These are phyloP conservation scores for Odontocolon sp. DNA, from an alignment of 2,888 invertebrate genomes.

Conservation along the genomic window DNA sequence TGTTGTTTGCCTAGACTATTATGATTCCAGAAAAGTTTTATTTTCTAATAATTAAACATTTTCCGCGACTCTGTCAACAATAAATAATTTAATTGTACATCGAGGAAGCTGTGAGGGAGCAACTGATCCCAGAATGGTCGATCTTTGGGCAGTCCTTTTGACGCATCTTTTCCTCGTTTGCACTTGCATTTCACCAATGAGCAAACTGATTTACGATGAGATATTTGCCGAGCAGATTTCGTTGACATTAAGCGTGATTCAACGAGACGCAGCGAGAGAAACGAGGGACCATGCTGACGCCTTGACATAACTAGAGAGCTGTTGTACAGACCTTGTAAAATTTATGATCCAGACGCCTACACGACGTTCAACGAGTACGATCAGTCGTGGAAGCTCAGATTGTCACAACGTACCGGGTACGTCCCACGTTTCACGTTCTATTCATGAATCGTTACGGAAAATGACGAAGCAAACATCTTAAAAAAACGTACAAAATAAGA, in stretches of 20 bases:
- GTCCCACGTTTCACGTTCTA: background rate
- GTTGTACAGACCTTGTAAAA: background rate
- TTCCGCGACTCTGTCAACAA: background rate
- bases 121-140: no score
- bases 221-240: background rate
- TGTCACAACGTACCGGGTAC: no score
- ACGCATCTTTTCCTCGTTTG: background rate
- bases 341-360: background rate
- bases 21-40: no score
- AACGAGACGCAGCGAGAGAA: background rate
- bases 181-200: background rate
- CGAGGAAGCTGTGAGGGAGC: background rate
- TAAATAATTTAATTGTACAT: background rate
- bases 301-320: background rate
- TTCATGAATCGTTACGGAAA: background rate
- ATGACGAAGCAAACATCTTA: background rate
- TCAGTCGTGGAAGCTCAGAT: no score
- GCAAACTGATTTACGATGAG: background rate
- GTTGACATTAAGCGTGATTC: slow-evolving; percentile 8
- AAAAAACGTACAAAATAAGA: background rate
- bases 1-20: no score
- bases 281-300: background rate
- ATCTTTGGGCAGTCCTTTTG: background rate
- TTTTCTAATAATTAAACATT: slow-evolving; percentile 25
- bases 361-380: no score